Base-by-base conservation (phyloP, 92 coral and sea anemone genomes). In the Blastomussa wellsi region DNA sequence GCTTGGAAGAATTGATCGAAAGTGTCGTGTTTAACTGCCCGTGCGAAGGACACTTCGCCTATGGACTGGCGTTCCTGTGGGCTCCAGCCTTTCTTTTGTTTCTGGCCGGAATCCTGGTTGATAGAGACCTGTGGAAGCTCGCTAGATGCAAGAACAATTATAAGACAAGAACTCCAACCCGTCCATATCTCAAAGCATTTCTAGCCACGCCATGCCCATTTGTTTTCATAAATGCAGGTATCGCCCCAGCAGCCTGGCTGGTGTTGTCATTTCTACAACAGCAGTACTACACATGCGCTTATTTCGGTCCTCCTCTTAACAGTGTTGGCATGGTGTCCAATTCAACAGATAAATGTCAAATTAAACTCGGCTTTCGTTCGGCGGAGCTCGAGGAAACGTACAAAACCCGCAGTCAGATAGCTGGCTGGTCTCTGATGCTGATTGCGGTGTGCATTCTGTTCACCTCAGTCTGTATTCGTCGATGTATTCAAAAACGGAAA, bases 21-120 rank as follows among this genome's bases (percentile, higher is more conserved):
- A 60, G 77, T 26, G 79, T 90, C 4, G 82, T 90, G 15, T 90
- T 88, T 67, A 82, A 83, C 53, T 93, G 97, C 77, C 94, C 97
- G 0, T 93, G 97, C 52, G n/a, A 78, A 35, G 81, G 92, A n/a
- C 77, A 88, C 79, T 72, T 53, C 6, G 39, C 60, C 5, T 93
- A 93, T 67, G 97, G 97, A 8, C 20, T 91, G 32, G 84, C 80
- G 3, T 93, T 91, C 35, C 91, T 93, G 3, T 81, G 88, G 47
- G 86, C 79, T 1, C 97, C 97, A 0, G 82, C 91, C 2, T 8
- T 89, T 14, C 77, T 89, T 33, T 82, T 93, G 29, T 77, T 91
- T 33, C 80, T 90, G 36, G 69, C 84, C 17, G 93, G 93, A 42
- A 82, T 90, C 52, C 78, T 90, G 36, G 73, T 90, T 5, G 86